Conservation (phyloP, 2,113 vertebrate genomes). For the Beaufortia kweichowensis region DNA sequence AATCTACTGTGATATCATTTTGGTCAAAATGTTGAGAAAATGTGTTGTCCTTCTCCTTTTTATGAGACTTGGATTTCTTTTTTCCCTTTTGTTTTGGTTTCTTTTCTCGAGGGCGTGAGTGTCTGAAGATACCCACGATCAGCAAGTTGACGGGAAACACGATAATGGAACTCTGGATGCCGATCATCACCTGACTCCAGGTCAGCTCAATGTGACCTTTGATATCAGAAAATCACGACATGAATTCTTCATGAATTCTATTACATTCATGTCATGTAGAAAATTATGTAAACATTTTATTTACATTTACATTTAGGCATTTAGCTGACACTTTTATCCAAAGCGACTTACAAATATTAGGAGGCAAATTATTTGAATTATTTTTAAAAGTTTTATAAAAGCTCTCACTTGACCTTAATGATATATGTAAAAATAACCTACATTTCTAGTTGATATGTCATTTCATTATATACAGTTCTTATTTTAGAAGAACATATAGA, state of each 20-base stretch:
- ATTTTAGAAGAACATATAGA: too few relatives aligned
- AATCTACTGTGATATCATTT: slow-evolving; percentile 79
- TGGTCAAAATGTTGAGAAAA: slow-evolving; percentile 64
- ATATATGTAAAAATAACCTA: too few relatives aligned
- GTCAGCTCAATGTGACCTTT: slow-evolving; percentile 92
- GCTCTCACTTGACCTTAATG: too few relatives aligned
- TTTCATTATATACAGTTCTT: too few relatives aligned
- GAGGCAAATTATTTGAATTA: too few relatives aligned
- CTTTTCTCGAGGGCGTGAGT: slow-evolving; percentile 67
- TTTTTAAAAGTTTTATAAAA: too few relatives aligned
- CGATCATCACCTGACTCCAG: slow-evolving; percentile 94
- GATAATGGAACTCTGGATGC: slow-evolving; percentile 91
- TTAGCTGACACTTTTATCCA: too few relatives aligned
- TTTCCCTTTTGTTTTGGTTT: slow-evolving; percentile 52
- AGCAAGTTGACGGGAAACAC: slow-evolving; percentile 96
- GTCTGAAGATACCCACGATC: slow-evolving; percentile 94
- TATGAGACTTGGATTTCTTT: slow-evolving; percentile 47
- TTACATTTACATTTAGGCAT: not conserved
- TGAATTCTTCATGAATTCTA: too few relatives aligned
- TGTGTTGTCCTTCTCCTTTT: slow-evolving; percentile 63
- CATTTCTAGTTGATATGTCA: too few relatives aligned
- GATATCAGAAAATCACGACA: not conserved
- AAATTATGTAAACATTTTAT: too few relatives aligned
- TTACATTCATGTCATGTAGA: too few relatives aligned
- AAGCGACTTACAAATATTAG: too few relatives aligned